Evolutionary conservation across 2,113 vertebrate genomes (phyloP).

Genomic region (Myxocyprinus asiaticus): DNA sequence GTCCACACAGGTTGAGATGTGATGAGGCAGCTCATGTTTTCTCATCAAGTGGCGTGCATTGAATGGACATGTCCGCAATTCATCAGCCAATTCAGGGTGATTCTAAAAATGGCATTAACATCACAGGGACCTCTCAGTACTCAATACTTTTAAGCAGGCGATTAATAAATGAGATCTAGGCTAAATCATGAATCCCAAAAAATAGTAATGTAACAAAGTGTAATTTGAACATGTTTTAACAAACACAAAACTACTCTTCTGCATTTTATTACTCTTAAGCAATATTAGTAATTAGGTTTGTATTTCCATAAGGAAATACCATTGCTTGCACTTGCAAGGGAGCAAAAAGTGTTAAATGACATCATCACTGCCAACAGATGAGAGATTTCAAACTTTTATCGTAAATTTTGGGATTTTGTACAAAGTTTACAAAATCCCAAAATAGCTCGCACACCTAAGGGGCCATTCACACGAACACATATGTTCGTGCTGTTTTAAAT

Average conservation of each 20-base stretch:
- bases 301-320: too few relatives aligned
- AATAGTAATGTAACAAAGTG: background rate
- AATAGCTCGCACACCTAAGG: too few relatives aligned
- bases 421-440: too few relatives aligned
- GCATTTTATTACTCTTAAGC: background rate
- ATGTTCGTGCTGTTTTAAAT: too few relatives aligned
- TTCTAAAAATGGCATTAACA: conserved; percentile 65
- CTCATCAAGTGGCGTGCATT: conserved; percentile 81
- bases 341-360: too few relatives aligned
- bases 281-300: background rate
- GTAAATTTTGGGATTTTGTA: too few relatives aligned
- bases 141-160: background rate
- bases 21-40: conserved; percentile 66
- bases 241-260: background rate
- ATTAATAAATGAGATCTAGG: background rate
- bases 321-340: too few relatives aligned
- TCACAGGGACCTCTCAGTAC: background rate
- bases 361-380: too few relatives aligned
- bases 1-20: conserved; percentile 71
- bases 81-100: conserved; percentile 72
- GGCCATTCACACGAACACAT: too few relatives aligned
- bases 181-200: too few relatives aligned
- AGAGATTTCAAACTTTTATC: too few relatives aligned
- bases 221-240: background rate
- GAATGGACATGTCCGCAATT: conserved; percentile 78